Conservation (phyloP, 2,888 invertebrate species). For the Drosophila sordidapex region DNA sequence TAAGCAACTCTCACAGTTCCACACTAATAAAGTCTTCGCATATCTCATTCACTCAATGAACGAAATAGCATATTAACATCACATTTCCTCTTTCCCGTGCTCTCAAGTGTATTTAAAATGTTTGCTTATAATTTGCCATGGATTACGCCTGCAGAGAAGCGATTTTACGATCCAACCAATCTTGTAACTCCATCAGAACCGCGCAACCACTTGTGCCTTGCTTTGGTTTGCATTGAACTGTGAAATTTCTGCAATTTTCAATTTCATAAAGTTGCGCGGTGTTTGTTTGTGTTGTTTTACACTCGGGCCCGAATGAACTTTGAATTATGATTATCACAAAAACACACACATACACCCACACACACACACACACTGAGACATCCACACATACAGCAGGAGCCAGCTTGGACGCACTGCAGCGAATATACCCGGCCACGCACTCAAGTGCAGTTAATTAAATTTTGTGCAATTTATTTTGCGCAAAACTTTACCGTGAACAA, state of each 20-base stretch:
- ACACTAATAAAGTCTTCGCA: slow-evolving; percentile 34
- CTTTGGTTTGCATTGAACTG: slow-evolving; percentile 73
- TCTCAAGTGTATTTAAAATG: slow-evolving; percentile 52
- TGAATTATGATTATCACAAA: slow-evolving; percentile 75
- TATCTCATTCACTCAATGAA: not conserved
- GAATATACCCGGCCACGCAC: slow-evolving; percentile 61
- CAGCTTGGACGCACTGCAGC: slow-evolving; percentile 37
- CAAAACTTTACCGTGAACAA: slow-evolving; percentile 65
- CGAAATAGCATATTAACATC: slow-evolving; percentile 8
- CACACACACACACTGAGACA: not conserved
- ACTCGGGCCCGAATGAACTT: slow-evolving; percentile 59
- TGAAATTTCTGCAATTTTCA: slow-evolving; percentile 78
- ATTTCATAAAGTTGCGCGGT: slow-evolving; percentile 75
- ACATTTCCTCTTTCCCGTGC: not conserved
- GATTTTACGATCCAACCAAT: slow-evolving; percentile 37
- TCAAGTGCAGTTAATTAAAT: slow-evolving; percentile 79
- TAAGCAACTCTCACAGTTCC: not conserved
- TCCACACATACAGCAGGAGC: slow-evolving; percentile 8
- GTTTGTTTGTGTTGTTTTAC: slow-evolving; percentile 63
- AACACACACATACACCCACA: slow-evolving; percentile 27
- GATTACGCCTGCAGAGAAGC: slow-evolving; percentile 41
- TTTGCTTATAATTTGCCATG: slow-evolving; percentile 60
- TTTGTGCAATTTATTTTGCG: slow-evolving; percentile 76
- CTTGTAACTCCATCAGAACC: slow-evolving; percentile 13
- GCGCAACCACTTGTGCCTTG: slow-evolving; percentile 26